phyloP scores from a whole-genome alignment of 2,888 invertebrate species.

The Scelioninae gen. 2 region DNA sequence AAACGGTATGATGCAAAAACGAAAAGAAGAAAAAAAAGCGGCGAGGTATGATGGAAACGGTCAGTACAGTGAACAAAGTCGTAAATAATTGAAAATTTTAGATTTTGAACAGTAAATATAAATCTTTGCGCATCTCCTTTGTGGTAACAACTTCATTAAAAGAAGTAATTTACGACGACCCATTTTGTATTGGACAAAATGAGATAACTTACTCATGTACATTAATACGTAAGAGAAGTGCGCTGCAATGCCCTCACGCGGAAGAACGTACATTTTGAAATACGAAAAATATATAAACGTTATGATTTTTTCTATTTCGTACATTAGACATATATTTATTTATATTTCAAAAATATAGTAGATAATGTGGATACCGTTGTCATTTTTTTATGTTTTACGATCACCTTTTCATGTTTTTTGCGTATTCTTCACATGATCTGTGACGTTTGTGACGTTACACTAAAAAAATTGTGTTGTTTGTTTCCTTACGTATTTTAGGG shows the following conservation, averaged over 20 bases:
- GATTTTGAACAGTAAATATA: background rate
- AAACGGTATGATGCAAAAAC: background rate
- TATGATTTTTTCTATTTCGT: background rate
- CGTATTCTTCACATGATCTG: too few species aligned
- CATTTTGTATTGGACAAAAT: constrained; percentile 11
- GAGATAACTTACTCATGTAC: background rate
- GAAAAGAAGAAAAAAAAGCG: background rate
- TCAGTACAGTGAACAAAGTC: background rate
- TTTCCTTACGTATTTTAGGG: too few species aligned
- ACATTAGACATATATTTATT: background rate
- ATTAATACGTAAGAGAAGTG: background rate
- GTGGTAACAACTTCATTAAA: constrained; percentile 20
- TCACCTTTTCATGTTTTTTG: too few species aligned
- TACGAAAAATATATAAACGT: too few species aligned
- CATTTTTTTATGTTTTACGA: too few species aligned
- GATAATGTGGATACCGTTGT: too few species aligned
- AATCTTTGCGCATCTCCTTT: constrained; percentile 9
- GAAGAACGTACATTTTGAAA: too few species aligned
- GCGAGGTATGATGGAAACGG: background rate
- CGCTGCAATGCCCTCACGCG: too few species aligned
- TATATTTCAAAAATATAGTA: too few species aligned
- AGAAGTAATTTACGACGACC: constrained; percentile 13
- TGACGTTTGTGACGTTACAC: too few species aligned
- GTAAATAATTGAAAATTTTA: constrained; percentile 26
- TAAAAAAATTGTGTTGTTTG: too few species aligned